Conservation (phyloP, 2,797 vertebrate genomes). For the Spinus olivaceus region DNA sequence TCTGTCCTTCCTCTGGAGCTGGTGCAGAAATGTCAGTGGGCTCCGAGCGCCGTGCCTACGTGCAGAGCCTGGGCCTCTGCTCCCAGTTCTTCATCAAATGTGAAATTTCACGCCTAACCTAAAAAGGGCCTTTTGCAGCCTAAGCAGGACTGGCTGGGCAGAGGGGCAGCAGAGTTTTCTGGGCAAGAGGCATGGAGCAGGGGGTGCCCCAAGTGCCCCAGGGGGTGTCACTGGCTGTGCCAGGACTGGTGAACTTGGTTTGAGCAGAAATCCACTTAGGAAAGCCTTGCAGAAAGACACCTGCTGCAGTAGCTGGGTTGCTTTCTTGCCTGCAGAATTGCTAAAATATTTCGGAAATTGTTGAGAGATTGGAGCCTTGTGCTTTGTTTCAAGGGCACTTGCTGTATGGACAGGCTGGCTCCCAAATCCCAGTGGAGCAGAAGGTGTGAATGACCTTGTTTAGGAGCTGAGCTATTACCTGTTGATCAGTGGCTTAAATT, state of each 20-base stretch:
- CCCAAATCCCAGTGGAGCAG: rapidly evolving
- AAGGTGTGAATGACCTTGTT: not conserved
- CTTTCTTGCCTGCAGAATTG: not conserved
- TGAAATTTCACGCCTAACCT: not conserved
- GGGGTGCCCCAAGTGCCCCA: not conserved
- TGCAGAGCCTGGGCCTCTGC: not conserved
- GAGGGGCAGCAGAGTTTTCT: not conserved
- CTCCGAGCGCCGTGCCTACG: not conserved
- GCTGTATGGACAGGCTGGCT: not conserved
- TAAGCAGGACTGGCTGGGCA: not conserved
- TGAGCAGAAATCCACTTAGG: not conserved
- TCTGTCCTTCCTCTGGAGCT: slow-evolving; percentile 33
- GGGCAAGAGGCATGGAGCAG: not conserved
- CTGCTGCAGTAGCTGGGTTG: not conserved
- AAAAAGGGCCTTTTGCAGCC: not conserved
- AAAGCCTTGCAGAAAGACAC: not conserved
- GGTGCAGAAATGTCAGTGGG: slow-evolving; percentile 31
- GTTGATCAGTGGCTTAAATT: not conserved
- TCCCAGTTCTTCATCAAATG: not conserved
- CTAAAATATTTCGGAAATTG: rapidly evolving
- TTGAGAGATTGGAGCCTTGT: not conserved
- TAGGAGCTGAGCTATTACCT: not conserved
- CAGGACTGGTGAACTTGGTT: rapidly evolving
- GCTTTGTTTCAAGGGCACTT: not conserved
- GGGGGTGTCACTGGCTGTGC: rapidly evolving